Evolutionary conservation across 2,113 vertebrate species (phyloP).

Genomic region (Bos indicus): DNA sequence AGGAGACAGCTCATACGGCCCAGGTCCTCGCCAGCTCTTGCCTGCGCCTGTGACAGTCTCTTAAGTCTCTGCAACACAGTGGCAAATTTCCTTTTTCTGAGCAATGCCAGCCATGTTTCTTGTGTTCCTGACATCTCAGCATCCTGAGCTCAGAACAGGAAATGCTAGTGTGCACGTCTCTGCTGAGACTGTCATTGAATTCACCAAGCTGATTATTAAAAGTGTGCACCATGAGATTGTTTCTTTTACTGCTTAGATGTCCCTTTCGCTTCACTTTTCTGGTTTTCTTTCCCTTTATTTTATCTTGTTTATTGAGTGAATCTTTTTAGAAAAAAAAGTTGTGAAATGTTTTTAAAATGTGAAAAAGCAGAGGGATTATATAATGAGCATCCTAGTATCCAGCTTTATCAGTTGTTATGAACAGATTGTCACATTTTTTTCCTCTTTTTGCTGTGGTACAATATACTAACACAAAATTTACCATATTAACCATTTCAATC

Average conservation of each 20-base stretch:
- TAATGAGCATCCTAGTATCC: not conserved
- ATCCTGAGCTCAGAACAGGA: not conserved
- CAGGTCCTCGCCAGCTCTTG: not conserved
- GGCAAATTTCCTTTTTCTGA: not conserved
- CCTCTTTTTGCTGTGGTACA: not conserved
- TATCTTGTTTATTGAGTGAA: not conserved
- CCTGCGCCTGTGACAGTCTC: not conserved
- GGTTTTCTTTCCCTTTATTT: not conserved
- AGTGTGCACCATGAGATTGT: not conserved
- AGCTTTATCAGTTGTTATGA: not conserved
- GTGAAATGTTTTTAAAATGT: not conserved
- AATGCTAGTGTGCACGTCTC: not conserved
- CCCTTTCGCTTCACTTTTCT: not conserved
- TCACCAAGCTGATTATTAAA: not conserved
- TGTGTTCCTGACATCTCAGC: not conserved
- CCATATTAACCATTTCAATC: not conserved
- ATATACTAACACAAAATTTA: not conserved
- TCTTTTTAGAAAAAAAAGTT: not conserved
- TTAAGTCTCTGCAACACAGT: rapidly evolving
- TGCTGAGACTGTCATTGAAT: not conserved
- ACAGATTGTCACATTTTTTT: not conserved
- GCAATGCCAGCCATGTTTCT: not conserved
- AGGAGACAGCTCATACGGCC: not conserved
- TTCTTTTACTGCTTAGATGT: not conserved
- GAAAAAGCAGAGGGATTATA: not conserved